A percentile compares a stretch with the other conserved stretches of the same genome.
Evolutionary conservation across 2,888 invertebrate species (phyloP).

Genomic region (Protodeltote pygarga): DNA sequence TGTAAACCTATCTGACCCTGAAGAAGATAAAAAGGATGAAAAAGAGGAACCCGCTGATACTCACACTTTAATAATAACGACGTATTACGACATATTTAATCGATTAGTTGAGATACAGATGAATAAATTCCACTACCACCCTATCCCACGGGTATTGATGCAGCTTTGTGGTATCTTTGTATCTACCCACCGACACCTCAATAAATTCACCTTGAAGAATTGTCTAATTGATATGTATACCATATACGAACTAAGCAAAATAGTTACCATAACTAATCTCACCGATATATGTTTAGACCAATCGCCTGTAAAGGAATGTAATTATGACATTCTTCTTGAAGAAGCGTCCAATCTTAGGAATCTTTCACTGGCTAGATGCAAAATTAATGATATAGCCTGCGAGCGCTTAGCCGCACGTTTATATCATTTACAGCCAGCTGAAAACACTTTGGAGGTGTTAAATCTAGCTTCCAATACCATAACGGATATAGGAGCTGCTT

Average conservation of each 20-base stretch:
- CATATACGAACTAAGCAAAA: constrained; percentile 61
- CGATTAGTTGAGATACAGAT: constrained; percentile 59
- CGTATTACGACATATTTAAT: constrained; percentile 55
- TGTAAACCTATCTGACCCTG: not conserved
- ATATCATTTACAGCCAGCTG: constrained; percentile 47
- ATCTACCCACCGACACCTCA: constrained; percentile 47
- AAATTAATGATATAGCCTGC: constrained; percentile 60
- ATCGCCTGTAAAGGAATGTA: constrained; percentile 50
- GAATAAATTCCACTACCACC: constrained; percentile 40
- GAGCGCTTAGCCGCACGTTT: constrained; percentile 56
- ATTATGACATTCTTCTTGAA: constrained; percentile 58
- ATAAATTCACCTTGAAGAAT: constrained; percentile 54
- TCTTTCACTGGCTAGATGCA: constrained; percentile 64
- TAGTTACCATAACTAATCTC: constrained; percentile 53
- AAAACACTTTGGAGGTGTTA: constrained; percentile 55
- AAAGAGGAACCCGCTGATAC: not conserved
- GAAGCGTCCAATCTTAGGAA: constrained; percentile 43
- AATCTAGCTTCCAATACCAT: constrained; percentile 72
- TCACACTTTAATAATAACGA: constrained; percentile 41
- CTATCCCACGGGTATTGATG: constrained; percentile 52
- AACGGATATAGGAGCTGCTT: constrained; percentile 67
- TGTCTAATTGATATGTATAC: constrained; percentile 54
- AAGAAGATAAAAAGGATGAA: not conserved
- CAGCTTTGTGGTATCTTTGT: too few species aligned
- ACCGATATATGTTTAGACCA: constrained; percentile 64